Base-by-base conservation (phyloP, 35 echinoderm and acorn worm species). In the Antedon bifida region DNA sequence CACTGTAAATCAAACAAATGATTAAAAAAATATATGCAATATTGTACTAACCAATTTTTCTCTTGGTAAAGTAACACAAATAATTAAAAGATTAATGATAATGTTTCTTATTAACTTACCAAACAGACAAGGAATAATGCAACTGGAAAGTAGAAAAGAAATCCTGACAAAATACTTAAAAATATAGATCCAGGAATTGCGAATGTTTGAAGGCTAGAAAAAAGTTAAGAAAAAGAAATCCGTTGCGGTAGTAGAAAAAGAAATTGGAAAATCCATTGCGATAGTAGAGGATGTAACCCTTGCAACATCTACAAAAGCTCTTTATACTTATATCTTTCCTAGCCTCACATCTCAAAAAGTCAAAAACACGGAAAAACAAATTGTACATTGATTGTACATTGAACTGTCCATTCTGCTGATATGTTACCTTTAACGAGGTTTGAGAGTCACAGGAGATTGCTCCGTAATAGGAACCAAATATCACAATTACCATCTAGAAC, bases 141-240 rank as follows among this genome's bases (percentile, higher is more conserved):
- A 80, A 96, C 31, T 39, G 89, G 84, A 31, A 96, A 96, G 17
- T 86, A 89, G 51, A 96, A 96, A 5, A 96, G 77, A 36, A 96
- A 91, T 33, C 93, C 93, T 55, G 93, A 96, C 3, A 96, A 45
- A 46, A 96, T 96, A 82, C 89, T 96, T 30, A 96, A 84, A 45
- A 90, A 96, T 87, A 96, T 96, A 51, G 93, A 96, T 31, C 93
- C 93, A 34, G 93, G 93, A 23, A 96, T 96, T 45, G 93, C 93
- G 85, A 96, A 96, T 31, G 93, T 96, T 77, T 96, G 93, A 77
- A 96, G 81, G 79, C 93, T 96, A 87, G 32, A 38, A 0, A 82
- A 36, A 64, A 19, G 88, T 82, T 82, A 81, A 90, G 88, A 73
- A 85, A 85, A 81, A 85, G 23, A 46, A 32, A 46, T 30, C 12